Conservation (phyloP, 1,140 invertebrate genomes). For the Drosophila biarmipes region DNA sequence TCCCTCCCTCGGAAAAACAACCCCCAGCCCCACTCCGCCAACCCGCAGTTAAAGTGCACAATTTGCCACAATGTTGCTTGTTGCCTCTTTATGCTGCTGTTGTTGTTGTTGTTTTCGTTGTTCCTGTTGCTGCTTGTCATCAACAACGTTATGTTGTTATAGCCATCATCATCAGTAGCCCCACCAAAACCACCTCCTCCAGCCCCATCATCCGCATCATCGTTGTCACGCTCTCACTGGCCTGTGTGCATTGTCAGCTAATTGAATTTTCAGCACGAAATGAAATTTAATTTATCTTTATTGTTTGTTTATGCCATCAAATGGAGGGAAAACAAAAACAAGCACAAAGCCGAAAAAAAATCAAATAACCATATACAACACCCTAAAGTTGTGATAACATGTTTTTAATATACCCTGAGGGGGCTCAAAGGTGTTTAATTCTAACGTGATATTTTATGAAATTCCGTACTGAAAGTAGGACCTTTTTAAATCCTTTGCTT, state of each 20-base stretch:
- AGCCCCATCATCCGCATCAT: slow-evolving; percentile 18
- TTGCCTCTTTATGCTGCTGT: slow-evolving; percentile 18
- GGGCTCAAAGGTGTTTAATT: not conserved
- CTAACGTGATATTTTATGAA: not conserved
- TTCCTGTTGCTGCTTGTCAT: slow-evolving; percentile 64
- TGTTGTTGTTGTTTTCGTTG: slow-evolving; percentile 16
- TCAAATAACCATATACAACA: slow-evolving; percentile 39
- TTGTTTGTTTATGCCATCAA: slow-evolving; percentile 73
- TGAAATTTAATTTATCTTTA: slow-evolving; percentile 82
- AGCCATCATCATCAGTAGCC: slow-evolving; percentile 58
- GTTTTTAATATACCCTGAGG: slow-evolving; percentile 25
- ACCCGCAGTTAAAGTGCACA: slow-evolving; percentile 68
- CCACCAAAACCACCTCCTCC: not conserved
- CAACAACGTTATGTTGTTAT: slow-evolving; percentile 80
- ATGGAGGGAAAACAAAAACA: slow-evolving; percentile 53
- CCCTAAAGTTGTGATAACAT: slow-evolving; percentile 38
- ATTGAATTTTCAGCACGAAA: slow-evolving; percentile 80
- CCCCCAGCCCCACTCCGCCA: not conserved
- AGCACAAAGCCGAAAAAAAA: slow-evolving; percentile 10
- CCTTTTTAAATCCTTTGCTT: not conserved
- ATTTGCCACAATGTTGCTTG: slow-evolving; percentile 73
- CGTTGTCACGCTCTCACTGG: slow-evolving; percentile 47
- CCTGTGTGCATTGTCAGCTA: slow-evolving; percentile 72
- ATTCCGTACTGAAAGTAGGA: not conserved
- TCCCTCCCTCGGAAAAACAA: not conserved